phyloP scores from a whole-genome alignment of 2,797 vertebrate genomes.

The Australoheros facetus region DNA sequence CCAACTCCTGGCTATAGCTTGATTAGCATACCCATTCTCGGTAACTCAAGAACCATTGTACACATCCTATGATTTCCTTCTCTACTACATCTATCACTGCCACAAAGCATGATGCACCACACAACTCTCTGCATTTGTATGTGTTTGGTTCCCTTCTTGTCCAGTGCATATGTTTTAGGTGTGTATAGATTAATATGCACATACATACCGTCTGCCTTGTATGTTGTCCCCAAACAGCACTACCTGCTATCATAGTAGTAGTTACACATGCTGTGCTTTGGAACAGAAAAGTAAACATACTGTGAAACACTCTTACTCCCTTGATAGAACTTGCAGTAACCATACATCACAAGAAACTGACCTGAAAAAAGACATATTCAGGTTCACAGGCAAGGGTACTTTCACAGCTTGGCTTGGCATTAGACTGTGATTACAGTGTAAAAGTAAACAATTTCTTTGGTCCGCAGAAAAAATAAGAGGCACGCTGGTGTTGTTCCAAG shows the following conservation, averaged over 20 bases:
- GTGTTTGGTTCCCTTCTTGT: background rate
- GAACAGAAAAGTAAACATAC: slow-evolving; percentile 67
- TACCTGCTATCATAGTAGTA: slow-evolving; percentile 56
- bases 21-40: slow-evolving; percentile 54
- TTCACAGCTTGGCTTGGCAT: background rate
- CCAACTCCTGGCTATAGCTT: slow-evolving; percentile 12
- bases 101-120: slow-evolving; percentile 36
- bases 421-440: slow-evolving; percentile 29
- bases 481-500: background rate
- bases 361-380: slow-evolving; percentile 63
- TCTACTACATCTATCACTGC: slow-evolving; percentile 64
- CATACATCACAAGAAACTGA: slow-evolving; percentile 70
- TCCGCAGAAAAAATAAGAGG: background rate
- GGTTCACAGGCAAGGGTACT: slow-evolving; percentile 39
- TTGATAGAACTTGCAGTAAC: slow-evolving; percentile 49
- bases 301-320: slow-evolving; percentile 53
- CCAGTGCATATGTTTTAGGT: slow-evolving; percentile 8
- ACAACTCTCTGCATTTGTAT: background rate
- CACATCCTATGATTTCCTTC: slow-evolving; percentile 31
- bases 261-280: slow-evolving; percentile 47
- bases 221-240: slow-evolving; percentile 44
- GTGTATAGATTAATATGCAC: slow-evolving; percentile 16
- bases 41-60: slow-evolving; percentile 20
- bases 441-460: slow-evolving; percentile 8
- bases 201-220: slow-evolving; percentile 10